Conservation (phyloP, 2,797 vertebrate genomes). For the Podarcis lilfordi region DNA sequence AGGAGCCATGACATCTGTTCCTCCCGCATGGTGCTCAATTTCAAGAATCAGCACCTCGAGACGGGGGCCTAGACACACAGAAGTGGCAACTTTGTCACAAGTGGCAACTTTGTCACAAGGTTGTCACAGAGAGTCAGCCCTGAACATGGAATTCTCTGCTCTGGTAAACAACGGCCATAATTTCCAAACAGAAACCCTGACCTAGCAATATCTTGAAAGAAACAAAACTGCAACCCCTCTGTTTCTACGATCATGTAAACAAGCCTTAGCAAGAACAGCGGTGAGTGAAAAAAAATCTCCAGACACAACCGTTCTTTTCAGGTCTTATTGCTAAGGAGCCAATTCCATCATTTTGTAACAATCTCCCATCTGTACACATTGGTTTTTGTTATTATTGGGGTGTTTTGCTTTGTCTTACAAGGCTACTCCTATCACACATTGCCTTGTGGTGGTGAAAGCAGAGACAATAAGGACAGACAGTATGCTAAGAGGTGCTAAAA, state of each 20-base stretch:
- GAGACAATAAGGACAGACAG: background rate
- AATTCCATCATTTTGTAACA: background rate
- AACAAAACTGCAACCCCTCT: background rate
- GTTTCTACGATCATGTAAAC: background rate
- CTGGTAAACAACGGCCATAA: background rate
- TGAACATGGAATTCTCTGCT: background rate
- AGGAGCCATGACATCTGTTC: background rate
- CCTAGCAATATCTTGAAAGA: background rate
- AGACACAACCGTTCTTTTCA: background rate
- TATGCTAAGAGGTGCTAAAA: background rate
- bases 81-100: background rate
- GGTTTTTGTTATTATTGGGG: background rate
- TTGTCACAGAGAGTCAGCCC: background rate
- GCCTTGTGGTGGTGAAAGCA: slow-evolving; percentile 12
- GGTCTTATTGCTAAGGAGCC: background rate
- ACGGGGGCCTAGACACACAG: background rate
- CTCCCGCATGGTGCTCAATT: background rate
- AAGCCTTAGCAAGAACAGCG: background rate
- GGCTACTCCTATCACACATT: slow-evolving; percentile 1
- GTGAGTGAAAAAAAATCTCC: background rate
- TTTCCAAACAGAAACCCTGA: background rate
- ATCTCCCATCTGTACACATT: background rate
- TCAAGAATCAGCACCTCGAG: background rate
- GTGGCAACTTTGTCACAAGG: background rate
- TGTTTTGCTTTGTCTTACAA: background rate